phyloP scores from a whole-genome alignment of 2,888 invertebrate genomes.

The Lapara coniferarum region DNA sequence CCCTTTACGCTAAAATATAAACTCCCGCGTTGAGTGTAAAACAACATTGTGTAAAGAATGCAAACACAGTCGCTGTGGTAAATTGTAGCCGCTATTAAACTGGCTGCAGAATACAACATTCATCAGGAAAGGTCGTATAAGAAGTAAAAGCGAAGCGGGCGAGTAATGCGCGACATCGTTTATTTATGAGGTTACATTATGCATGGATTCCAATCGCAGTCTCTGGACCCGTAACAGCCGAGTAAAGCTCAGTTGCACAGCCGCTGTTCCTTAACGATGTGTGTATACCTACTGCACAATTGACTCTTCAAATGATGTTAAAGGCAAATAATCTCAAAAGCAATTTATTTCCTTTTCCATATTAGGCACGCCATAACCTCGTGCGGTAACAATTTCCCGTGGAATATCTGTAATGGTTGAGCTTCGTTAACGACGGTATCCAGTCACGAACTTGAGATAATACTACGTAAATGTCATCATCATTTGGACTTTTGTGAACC shows the following conservation, averaged over 20 bases:
- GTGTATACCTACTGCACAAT: constrained; percentile 15
- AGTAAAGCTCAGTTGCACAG: constrained; percentile 53
- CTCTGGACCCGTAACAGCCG: constrained; percentile 60
- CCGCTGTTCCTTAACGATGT: constrained; percentile 29
- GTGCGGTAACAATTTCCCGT: not conserved
- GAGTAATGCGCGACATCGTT: constrained; percentile 66
- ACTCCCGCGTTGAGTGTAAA: not conserved
- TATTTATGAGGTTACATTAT: constrained; percentile 76
- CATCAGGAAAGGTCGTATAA: constrained; percentile 55
- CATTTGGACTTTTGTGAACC: constrained; percentile 1
- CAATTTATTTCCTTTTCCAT: constrained; percentile 19
- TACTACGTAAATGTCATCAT: constrained; percentile 5
- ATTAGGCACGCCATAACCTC: not conserved
- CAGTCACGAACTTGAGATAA: constrained; percentile 19
- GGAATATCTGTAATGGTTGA: not conserved
- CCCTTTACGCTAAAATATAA: not conserved
- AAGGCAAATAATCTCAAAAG: constrained; percentile 24
- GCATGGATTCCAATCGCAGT: constrained; percentile 69
- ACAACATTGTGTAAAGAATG: constrained; percentile 38
- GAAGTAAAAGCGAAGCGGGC: constrained; percentile 59
- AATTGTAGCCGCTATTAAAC: constrained; percentile 48
- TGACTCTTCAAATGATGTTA: constrained; percentile 16
- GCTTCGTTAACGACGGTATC: constrained; percentile 16
- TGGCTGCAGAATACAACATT: constrained; percentile 49
- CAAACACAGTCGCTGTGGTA: constrained; percentile 43